These are phyloP conservation scores for Cheilosia grossa DNA, from an alignment of 2,888 invertebrate species.

Conservation along the genomic window DNA sequence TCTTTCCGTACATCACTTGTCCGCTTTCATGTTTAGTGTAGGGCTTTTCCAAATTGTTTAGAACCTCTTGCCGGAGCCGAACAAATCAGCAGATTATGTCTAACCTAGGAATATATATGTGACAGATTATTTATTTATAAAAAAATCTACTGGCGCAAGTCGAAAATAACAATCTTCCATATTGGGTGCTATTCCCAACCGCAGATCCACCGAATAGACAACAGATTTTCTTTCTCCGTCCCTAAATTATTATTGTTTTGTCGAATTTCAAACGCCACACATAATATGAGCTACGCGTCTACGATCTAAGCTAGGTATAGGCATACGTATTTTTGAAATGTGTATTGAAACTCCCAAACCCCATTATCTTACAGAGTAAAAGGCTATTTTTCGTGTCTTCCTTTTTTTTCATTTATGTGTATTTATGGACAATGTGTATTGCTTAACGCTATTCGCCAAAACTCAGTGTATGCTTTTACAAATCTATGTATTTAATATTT, in stretches of 20 bases:
- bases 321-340: constrained; percentile 4
- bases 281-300: constrained; percentile 40
- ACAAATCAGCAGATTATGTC: no score
- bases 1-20: no score
- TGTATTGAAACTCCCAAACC: constrained; percentile 3
- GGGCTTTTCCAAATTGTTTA: no score
- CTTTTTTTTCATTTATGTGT: constrained; percentile 53
- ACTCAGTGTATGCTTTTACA: constrained; percentile 70
- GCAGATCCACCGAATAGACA: not conserved
- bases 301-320: constrained; percentile 34
- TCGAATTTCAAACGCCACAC: not conserved
- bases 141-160: no score
- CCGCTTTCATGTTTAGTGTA: no score
- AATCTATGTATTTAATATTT: constrained; percentile 43
- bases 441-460: constrained; percentile 71
- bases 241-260: no score
- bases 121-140: no score
- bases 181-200: not conserved
- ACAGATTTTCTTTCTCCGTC: not conserved
- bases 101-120: no score
- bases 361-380: constrained; percentile 26
- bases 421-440: constrained; percentile 61
- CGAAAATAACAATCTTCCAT: no score
- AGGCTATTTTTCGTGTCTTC: constrained; percentile 60
- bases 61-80: no score